Evolutionary conservation across 2,797 vertebrate species (phyloP), one percentile per base, ranked within the genome.

Genomic region (Enteromius viviparus): DNA sequence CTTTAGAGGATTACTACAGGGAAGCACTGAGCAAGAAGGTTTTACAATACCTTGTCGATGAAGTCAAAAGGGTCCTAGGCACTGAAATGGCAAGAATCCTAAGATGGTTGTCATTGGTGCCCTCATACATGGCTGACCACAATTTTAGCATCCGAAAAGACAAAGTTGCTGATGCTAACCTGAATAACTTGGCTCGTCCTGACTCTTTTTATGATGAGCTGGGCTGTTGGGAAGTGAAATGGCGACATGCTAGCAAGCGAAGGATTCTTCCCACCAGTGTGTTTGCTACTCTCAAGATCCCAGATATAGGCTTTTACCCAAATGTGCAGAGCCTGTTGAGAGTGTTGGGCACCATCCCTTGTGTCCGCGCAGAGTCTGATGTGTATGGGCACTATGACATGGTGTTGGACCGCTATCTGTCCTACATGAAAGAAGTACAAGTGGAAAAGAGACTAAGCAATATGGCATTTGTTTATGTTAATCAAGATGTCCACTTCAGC

Each of bases 221-320:
- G 15, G 98, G 98, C 4, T 99, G 97, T 86, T 99, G 98, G 98
- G 96, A 97, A 81, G 97, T 99, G 83, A 98, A 99, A 84, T 99
- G 98, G 98, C 97, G 97, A 81, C 98, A 99, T 40, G 93, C 97
- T 9, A 97, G 97, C 82, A 98, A 98, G 90, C 96, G 97, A 42
- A 94, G 97, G 53, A 98, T 97, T 80, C 94, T 99, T 17, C 97
- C 97, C 0, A 95, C 97, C 55, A 98, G 96, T 0, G 97, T 99
- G 85, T 98, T 97, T 64, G 97, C 97, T 51, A 97, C 97, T 0
- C 95, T 99, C 76, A 98, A 98, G 84, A 95, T 99, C 55, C 96
- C 97, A 0, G 97, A 99, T 87, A 98, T 98, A 2, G 98, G 96
- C 42, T 98, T 97, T 91, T 99, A 99, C 88, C 98, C 98, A 6